A percentile compares a stretch with the other conserved stretches of the same genome.
Conservation (phyloP, 2,888 invertebrate species). For the Byasa hedistus region DNA sequence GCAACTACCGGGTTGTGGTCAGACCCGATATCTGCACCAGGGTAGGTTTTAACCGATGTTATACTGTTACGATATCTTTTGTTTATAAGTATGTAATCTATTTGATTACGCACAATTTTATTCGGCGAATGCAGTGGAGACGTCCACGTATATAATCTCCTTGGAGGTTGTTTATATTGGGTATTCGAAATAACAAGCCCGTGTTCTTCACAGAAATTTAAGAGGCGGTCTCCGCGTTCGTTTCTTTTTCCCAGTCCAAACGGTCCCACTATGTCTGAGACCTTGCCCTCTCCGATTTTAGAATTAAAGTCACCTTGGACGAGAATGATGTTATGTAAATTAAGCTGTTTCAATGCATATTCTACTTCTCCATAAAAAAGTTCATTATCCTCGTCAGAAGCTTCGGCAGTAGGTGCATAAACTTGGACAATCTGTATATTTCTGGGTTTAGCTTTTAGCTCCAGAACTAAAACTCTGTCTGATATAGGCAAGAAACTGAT, state of each 20-base stretch:
- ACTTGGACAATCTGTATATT: conserved; percentile 20
- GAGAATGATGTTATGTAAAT: conserved; percentile 18
- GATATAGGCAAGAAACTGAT: conserved; percentile 18
- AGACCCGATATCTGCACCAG: background rate
- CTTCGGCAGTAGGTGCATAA: conserved; percentile 20
- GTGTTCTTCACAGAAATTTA: conserved; percentile 30
- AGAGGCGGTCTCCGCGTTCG: conserved; percentile 21
- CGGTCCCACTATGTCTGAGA: background rate
- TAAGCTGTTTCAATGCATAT: conserved; percentile 8
- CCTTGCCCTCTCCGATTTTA: conserved; percentile 8
- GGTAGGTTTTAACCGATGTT: background rate
- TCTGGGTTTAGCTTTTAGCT: conserved; percentile 6
- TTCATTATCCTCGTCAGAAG: conserved; percentile 11
- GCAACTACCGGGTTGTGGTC: background rate
- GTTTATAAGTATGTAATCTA: conserved; percentile 28
- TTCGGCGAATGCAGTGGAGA: conserved; percentile 26
- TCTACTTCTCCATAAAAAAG: conserved; percentile 16
- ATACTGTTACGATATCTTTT: conserved; percentile 21
- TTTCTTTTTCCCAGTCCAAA: conserved; percentile 14
- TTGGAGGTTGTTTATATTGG: conserved; percentile 15
- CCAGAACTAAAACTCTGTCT: conserved; percentile 11
- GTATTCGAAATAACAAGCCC: conserved; percentile 26
- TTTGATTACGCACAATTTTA: conserved; percentile 29
- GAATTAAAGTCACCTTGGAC: conserved; percentile 25
- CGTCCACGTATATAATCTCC: conserved; percentile 30